Conservation (phyloP, 1,140 invertebrate species). For the Onthophagus taurus region DNA sequence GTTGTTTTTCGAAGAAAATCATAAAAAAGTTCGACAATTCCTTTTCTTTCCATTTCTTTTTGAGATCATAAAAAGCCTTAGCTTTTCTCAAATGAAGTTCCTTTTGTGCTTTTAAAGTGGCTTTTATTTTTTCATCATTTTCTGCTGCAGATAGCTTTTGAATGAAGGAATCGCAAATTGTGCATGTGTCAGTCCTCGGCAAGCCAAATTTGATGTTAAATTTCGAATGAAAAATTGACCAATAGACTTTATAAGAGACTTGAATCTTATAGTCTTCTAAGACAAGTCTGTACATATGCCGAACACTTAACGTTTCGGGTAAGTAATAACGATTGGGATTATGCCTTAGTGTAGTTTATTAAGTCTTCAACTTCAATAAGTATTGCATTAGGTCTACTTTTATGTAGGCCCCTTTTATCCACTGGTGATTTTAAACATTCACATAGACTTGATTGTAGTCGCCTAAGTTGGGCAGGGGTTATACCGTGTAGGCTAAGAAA, state of each 20-base stretch:
- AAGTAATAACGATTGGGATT: conserved; percentile 13
- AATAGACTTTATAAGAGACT: conserved; percentile 14
- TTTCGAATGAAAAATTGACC: conserved; percentile 9
- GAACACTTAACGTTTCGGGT: conserved; percentile 15
- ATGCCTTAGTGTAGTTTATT: conserved; percentile 13
- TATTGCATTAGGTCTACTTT: background rate
- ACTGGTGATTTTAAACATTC: too few species aligned
- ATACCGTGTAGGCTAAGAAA: too few species aligned
- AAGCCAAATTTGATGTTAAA: conserved; percentile 14
- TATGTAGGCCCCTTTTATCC: too few species aligned
- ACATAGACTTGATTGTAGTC: too few species aligned
- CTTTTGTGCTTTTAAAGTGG: conserved; percentile 6
- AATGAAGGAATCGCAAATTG: conserved; percentile 12
- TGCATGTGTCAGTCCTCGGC: conserved; percentile 14
- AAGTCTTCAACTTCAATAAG: background rate
- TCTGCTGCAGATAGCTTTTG: conserved; percentile 9
- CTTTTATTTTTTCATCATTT: background rate
- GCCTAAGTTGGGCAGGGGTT: too few species aligned
- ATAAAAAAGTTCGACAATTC: too few species aligned
- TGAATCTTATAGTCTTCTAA: conserved; percentile 7
- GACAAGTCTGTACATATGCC: conserved; percentile 15
- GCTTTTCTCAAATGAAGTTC: background rate
- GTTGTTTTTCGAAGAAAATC: too few species aligned
- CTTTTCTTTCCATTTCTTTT: conserved; percentile 13
- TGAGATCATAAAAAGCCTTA: background rate